Conservation (phyloP, 2,113 vertebrate genomes). For the Todiramphus chloris region DNA sequence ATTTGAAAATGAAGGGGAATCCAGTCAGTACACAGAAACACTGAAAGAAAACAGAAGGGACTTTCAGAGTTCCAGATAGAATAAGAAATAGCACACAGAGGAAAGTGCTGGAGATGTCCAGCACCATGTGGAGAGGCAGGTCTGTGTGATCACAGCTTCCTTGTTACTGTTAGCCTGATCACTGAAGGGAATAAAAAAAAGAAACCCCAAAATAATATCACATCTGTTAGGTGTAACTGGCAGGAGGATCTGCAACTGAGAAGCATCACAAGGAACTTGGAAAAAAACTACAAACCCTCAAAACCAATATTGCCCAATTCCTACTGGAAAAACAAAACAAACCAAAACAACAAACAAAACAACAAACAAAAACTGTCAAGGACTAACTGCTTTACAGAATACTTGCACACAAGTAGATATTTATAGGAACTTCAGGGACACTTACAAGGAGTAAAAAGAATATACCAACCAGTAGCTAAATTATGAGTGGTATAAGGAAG, state of each 20-base stretch:
- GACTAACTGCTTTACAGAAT: not conserved
- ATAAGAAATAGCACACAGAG: not conserved
- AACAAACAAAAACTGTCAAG: not conserved
- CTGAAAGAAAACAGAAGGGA: not conserved
- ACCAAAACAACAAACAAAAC: no score
- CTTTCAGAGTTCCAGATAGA: not conserved
- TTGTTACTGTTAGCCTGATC: not conserved
- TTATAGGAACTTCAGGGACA: not conserved
- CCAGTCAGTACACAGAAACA: not conserved
- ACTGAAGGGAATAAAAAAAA: not conserved
- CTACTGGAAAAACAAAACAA: not conserved
- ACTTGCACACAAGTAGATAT: not conserved
- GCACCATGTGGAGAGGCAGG: fast-evolving
- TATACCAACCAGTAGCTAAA: not conserved
- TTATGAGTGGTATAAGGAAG: not conserved
- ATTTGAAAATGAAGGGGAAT: not conserved
- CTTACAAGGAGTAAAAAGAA: not conserved
- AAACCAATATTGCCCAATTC: not conserved
- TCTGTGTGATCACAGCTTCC: fast-evolving
- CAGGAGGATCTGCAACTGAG: not conserved
- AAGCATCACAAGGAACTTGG: not conserved
- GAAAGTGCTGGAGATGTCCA: not conserved
- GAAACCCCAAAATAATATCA: not conserved
- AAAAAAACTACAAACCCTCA: not conserved
- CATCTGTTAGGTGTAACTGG: not conserved